Evolutionary conservation across 2,113 vertebrate species (phyloP).

Genomic region (Apus apus): DNA sequence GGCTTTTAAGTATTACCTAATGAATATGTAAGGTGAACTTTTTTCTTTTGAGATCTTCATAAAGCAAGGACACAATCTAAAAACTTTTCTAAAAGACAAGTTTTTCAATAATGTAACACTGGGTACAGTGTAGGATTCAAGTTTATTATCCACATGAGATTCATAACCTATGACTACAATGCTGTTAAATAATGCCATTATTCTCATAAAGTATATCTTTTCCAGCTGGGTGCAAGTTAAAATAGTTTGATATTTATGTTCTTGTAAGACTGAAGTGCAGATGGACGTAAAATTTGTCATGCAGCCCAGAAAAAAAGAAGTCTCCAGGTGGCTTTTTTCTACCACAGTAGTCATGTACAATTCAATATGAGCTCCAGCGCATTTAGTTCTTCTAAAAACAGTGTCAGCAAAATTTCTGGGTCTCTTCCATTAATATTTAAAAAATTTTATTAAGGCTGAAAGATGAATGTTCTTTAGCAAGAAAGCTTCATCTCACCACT

Average conservation of each 20-base stretch:
- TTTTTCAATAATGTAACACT: conserved; percentile 26
- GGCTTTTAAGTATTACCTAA: background rate
- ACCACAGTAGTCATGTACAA: conserved; percentile 22
- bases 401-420: conserved; percentile 37
- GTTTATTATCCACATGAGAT: conserved; percentile 53
- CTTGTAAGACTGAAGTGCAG: conserved; percentile 39
- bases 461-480: background rate
- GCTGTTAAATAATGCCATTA: conserved; percentile 60
- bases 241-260: conserved; percentile 67
- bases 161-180: conserved; percentile 38
- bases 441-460: conserved; percentile 35
- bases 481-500: background rate
- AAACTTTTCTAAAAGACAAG: conserved; percentile 19
- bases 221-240: conserved; percentile 49
- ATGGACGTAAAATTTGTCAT: conserved; percentile 53
- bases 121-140: background rate
- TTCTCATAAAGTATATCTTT: conserved; percentile 49
- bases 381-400: conserved; percentile 42
- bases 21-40: background rate
- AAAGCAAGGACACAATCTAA: conserved; percentile 22
- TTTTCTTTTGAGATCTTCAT: background rate
- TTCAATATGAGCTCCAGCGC: conserved; percentile 13
- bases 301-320: conserved; percentile 15
- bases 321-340: conserved; percentile 37
- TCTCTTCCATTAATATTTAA: conserved; percentile 18